Percentiles rank a stretch among this genome's conserved stretches.
Conservation (phyloP, 2,113 vertebrate genomes). For the Dolichallabes microphthalmus region DNA sequence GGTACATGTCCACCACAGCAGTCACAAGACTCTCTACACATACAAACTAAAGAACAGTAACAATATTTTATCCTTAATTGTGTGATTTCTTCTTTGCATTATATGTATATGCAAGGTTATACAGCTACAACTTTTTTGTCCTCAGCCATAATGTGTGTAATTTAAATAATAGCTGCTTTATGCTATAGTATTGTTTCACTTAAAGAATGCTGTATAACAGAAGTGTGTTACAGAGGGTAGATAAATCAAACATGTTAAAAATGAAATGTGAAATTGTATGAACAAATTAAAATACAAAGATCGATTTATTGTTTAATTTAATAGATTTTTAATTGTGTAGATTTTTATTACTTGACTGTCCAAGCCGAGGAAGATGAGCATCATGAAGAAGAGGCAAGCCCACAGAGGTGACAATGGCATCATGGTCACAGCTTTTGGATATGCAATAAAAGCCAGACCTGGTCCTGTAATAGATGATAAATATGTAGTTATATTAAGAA, state of each 20-base stretch:
- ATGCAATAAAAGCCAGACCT: constrained; percentile 95
- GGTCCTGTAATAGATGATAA: constrained; percentile 76
- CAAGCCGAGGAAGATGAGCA: constrained; percentile 97
- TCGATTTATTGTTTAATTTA: not conserved
- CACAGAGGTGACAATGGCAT: constrained; percentile 96
- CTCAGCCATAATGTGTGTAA: not conserved
- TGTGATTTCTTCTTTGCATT: not conserved
- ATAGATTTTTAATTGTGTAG: not conserved
- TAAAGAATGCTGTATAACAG: not conserved
- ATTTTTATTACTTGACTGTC: constrained; percentile 88
- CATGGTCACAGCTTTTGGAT: constrained; percentile 98
- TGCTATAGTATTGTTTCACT: not conserved
- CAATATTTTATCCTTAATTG: not conserved
- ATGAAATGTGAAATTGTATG: not conserved
- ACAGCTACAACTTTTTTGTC: not conserved
- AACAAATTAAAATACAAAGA: not conserved
- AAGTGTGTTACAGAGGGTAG: not conserved
- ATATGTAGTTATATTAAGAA: not conserved
- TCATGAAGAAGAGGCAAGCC: constrained; percentile 97
- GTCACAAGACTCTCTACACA: constrained; percentile 98
- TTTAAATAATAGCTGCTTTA: not conserved
- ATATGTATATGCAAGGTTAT: not conserved
- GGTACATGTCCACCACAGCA: constrained; percentile 96
- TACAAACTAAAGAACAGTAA: constrained; percentile 80
- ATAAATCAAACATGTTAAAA: not conserved